Base-by-base conservation (phyloP, 2,113 vertebrate species). In the Trachemys scripta region DNA sequence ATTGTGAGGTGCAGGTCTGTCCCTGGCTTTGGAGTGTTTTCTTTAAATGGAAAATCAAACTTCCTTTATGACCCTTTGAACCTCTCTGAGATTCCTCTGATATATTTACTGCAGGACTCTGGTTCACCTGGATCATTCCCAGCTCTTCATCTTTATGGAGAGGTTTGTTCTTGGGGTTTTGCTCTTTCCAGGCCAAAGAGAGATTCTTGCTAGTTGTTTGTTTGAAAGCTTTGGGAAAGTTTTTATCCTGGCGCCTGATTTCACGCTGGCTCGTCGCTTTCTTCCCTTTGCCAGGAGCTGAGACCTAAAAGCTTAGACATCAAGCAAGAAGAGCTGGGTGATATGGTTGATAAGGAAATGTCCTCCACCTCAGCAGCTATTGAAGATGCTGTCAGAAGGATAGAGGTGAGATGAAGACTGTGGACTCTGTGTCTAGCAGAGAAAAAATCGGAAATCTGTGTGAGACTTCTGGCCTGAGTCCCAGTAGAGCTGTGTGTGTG, bases 321-420 rank as follows among this genome's bases (percentile, higher is more conserved):
- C 45, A 98, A 98, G 92, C 99, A 99, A 94, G 99, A 99, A 11
- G 99, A 99, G 96, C 98, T 99, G 2, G 99, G 99, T 3, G 99
- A 99, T 94, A 89, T 99, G 98, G 99, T 99, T 4, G 99, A 99
- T 95, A 99, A 99, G 97, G 99, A 99, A 98, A 99, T 99, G 99
- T 99, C 99, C 2, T 98, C 99, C 82, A 99, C 99, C 0, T 99
- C 99, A 0, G 98, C 98, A 0, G 99, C 99, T 7, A 99, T 99
- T 1, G 99, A 99, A 92, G 99, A 99, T 8, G 99, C 99, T 0
- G 99, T 99, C 35, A 98, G 98, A 90, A 98, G 99, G 95, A 99
- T 99, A 31, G 99, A 99, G 98, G 99, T 99, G 96, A 98, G 98
- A 51, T 0, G 1, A 13, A 72, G 85, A 86, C 80, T 42, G 27